Conservation (phyloP, 2,113 vertebrate species). For the Egretta garzetta region DNA sequence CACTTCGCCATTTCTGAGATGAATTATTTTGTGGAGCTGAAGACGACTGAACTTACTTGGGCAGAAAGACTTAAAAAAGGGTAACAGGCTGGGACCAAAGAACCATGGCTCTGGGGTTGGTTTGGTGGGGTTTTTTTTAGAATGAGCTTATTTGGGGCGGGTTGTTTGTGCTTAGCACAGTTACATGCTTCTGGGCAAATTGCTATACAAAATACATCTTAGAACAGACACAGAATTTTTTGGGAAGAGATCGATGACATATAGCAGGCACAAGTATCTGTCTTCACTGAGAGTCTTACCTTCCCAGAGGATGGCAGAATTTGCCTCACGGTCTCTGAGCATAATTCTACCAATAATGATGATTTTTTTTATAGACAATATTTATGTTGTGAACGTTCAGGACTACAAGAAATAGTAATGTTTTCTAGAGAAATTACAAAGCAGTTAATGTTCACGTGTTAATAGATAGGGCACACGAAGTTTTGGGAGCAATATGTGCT, state of each 20-base stretch:
- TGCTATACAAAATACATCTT: not conserved
- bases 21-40: not conserved
- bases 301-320: not conserved
- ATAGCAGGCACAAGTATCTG: not conserved
- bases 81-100: not conserved
- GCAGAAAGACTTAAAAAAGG: not conserved
- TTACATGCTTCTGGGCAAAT: not conserved
- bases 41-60: not conserved
- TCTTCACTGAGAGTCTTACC: not conserved
- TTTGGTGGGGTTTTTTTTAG: not conserved
- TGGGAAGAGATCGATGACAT: not conserved
- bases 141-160: not conserved
- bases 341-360: not conserved
- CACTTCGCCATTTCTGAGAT: not conserved
- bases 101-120: not conserved
- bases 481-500: not conserved
- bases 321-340: not conserved
- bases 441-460: not conserved
- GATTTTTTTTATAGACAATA: not conserved
- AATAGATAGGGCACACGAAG: not conserved
- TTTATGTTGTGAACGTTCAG: not conserved
- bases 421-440: not conserved
- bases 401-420: not conserved
- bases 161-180: not conserved
- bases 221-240: not conserved